phyloP scores from a whole-genome alignment of 2,888 invertebrate species.

The Acleris laterana region DNA sequence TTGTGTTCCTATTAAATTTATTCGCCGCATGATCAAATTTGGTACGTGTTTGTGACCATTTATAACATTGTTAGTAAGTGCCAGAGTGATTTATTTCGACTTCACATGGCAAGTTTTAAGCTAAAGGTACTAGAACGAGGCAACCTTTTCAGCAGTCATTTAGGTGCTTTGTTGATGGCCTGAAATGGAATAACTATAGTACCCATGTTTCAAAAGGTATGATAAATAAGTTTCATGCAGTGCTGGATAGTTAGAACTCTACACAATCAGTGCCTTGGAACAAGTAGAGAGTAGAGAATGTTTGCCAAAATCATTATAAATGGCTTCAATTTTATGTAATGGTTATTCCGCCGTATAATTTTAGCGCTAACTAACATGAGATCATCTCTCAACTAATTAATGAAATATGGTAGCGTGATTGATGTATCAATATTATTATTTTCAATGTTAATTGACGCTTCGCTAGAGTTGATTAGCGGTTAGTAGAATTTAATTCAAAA shows the following conservation, averaged over 20 bases:
- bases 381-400: conserved; percentile 29
- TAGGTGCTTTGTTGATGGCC: not conserved
- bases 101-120: conserved; percentile 52
- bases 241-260: too few species aligned
- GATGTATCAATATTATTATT: conserved; percentile 19
- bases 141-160: not conserved
- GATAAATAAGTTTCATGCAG: too few species aligned
- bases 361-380: conserved; percentile 12
- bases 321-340: conserved; percentile 7
- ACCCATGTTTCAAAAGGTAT: too few species aligned
- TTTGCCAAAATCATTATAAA: not conserved
- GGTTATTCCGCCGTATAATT: conserved; percentile 4
- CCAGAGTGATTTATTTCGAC: conserved; percentile 62
- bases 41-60: conserved; percentile 77
- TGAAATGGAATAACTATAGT: too few species aligned
- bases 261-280: too few species aligned
- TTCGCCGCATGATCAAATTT: conserved; percentile 80
- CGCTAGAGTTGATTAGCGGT: conserved; percentile 18
- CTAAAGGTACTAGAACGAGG: conserved; percentile 38
- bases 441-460: conserved; percentile 26
- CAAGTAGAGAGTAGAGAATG: not conserved
- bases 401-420: conserved; percentile 30
- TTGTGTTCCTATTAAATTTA: conserved; percentile 82
- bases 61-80: conserved; percentile 65
- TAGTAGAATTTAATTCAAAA: conserved; percentile 18